Evolutionary conservation across 2,888 invertebrate genomes (phyloP).

Genomic region (Pyrrhosoma nymphula): DNA sequence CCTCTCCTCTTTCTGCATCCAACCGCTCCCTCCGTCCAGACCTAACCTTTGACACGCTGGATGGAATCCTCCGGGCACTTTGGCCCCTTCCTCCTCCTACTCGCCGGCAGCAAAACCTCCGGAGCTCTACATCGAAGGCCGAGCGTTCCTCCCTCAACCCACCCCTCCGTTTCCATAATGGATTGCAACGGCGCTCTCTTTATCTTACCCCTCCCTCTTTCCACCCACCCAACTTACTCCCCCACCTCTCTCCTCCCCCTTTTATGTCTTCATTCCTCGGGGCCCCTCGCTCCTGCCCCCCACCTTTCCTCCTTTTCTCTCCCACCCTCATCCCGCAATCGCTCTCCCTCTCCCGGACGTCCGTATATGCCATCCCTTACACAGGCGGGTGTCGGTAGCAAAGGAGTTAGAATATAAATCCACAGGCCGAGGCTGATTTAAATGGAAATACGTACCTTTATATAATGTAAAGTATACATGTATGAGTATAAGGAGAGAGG

Average conservation of each 20-base stretch:
- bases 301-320: background rate
- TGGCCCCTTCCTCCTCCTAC: background rate
- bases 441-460: conserved; percentile 66
- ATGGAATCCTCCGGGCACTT: conserved; percentile 32
- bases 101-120: background rate
- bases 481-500: background rate
- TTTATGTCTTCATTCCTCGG: background rate
- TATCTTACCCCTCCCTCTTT: background rate
- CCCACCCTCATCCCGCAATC: background rate
- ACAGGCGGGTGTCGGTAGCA: conserved; percentile 2
- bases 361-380: background rate
- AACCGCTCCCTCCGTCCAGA: background rate
- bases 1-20: background rate
- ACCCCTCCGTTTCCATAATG: conserved; percentile 46
- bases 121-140: background rate
- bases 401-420: conserved; percentile 55
- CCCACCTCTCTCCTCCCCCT: background rate
- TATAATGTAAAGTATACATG: background rate
- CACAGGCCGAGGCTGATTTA: conserved; percentile 60
- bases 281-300: background rate
- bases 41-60: conserved; percentile 65
- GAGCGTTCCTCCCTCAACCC: background rate
- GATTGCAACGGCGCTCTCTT: conserved; percentile 51
- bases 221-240: background rate
- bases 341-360: background rate